Conservation (phyloP, 1,140 invertebrate genomes). For the Carposina sasakii region DNA sequence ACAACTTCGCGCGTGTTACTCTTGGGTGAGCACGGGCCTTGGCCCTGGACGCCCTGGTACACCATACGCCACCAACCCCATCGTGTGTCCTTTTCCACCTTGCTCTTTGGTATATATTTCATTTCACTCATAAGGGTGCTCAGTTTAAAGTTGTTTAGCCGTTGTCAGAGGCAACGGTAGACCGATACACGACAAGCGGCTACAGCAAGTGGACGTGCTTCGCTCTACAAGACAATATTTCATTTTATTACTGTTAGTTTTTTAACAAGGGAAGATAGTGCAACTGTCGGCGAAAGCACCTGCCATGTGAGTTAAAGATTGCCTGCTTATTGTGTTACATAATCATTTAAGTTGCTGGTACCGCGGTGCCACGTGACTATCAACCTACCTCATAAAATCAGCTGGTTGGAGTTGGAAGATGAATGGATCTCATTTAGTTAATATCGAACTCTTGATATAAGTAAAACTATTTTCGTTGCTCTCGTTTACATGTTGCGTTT, state of each 20-base stretch:
- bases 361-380: too few species aligned
- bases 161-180: slow-evolving; percentile 65
- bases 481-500: too few species aligned
- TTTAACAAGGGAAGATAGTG: too few species aligned
- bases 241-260: slow-evolving; percentile 16
- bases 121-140: slow-evolving; percentile 43
- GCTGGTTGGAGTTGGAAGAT: too few species aligned
- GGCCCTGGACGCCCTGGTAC: slow-evolving; percentile 30
- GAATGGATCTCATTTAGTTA: too few species aligned
- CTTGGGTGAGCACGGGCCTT: slow-evolving; percentile 54
- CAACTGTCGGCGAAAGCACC: too few species aligned
- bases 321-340: too few species aligned
- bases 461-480: too few species aligned
- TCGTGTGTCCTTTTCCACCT: slow-evolving; percentile 34
- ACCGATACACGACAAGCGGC: slow-evolving; percentile 47
- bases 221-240: slow-evolving; percentile 37
- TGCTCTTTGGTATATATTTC: slow-evolving; percentile 32
- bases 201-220: slow-evolving; percentile 38
- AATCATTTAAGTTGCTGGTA: too few species aligned
- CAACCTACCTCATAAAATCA: too few species aligned
- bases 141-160: slow-evolving; percentile 59
- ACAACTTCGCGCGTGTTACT: slow-evolving; percentile 47
- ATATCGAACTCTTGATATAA: too few species aligned
- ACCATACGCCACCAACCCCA: slow-evolving; percentile 45
- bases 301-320: too few species aligned